A percentile compares a stretch with the other conserved stretches of the same genome.
Evolutionary conservation across 2,888 invertebrate genomes (phyloP).

Genomic region (Lycocerus yunnanus): DNA sequence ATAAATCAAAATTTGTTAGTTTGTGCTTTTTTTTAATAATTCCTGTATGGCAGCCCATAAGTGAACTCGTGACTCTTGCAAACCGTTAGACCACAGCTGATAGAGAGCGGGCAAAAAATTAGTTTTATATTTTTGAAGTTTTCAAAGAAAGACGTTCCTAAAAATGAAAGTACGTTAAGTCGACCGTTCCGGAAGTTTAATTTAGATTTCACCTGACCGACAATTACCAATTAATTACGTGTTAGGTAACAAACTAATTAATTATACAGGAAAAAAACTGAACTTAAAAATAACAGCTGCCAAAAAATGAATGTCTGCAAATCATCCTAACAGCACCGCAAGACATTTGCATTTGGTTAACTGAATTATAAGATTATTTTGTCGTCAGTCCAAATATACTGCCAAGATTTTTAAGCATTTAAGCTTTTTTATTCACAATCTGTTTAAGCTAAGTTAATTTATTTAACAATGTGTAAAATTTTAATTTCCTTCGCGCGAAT

Average conservation of each 20-base stretch:
- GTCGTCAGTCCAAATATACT: constrained; percentile 38
- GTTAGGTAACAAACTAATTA: neutral
- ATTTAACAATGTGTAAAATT: constrained; percentile 30
- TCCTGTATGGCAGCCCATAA: no score
- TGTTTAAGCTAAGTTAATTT: constrained; percentile 29
- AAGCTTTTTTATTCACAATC: constrained; percentile 26
- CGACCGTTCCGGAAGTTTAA: neutral
- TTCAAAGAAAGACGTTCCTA: no score
- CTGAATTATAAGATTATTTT: constrained; percentile 43
- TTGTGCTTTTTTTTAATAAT: no score
- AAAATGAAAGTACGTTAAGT: no score
- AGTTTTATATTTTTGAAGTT: no score
- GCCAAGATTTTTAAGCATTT: constrained; percentile 38
- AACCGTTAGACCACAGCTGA: no score
- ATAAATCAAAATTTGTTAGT: no score
- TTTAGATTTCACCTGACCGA: neutral
- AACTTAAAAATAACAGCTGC: constrained; percentile 27
- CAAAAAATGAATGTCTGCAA: constrained; percentile 33
- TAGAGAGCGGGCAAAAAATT: no score
- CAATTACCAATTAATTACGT: neutral
- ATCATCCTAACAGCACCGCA: constrained; percentile 37
- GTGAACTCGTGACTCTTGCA: no score
- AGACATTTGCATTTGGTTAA: constrained; percentile 41
- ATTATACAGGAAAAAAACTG: neutral
- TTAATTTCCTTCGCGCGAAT: constrained; percentile 17